Conservation (phyloP, 92 coral and sea anemone species). For the Phymanthus crucifer region DNA sequence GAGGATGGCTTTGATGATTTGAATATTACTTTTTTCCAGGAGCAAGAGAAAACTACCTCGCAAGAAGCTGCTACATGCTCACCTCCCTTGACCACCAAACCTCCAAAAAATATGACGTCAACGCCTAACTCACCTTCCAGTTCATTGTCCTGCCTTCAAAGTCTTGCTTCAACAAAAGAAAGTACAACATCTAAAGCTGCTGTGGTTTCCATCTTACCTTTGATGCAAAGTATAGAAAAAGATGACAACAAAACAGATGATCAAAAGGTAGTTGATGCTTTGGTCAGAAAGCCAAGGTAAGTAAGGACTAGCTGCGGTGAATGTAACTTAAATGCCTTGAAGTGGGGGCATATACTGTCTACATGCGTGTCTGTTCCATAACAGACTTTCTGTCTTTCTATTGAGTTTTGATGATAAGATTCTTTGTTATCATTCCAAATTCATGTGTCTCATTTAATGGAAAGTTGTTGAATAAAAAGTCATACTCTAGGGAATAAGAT, state of each 20-base stretch:
- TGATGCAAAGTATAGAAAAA: not conserved
- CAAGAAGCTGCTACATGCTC: not conserved
- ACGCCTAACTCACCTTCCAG: not conserved
- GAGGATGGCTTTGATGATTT: not conserved
- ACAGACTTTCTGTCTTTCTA: too few species aligned
- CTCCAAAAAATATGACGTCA: not conserved
- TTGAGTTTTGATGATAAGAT: too few species aligned
- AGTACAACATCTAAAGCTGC: not conserved
- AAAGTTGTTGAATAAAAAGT: too few species aligned
- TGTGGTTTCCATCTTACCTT: not conserved
- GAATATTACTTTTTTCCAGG: not conserved
- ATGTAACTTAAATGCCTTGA: too few species aligned
- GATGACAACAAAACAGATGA: constrained; percentile 43
- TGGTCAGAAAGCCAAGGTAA: constrained; percentile 36
- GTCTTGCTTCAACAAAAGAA: not conserved
- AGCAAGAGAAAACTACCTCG: not conserved
- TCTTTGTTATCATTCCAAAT: too few species aligned
- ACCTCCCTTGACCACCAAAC: not conserved
- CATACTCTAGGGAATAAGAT: too few species aligned
- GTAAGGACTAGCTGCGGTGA: not conserved
- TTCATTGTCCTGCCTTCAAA: not conserved
- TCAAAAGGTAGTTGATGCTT: constrained; percentile 44
- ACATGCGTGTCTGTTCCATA: too few species aligned
- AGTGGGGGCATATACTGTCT: too few species aligned
- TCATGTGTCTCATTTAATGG: too few species aligned